Evolutionary conservation across 2,797 vertebrate genomes (phyloP).

Genomic region (Cetoscarus ocellatus): DNA sequence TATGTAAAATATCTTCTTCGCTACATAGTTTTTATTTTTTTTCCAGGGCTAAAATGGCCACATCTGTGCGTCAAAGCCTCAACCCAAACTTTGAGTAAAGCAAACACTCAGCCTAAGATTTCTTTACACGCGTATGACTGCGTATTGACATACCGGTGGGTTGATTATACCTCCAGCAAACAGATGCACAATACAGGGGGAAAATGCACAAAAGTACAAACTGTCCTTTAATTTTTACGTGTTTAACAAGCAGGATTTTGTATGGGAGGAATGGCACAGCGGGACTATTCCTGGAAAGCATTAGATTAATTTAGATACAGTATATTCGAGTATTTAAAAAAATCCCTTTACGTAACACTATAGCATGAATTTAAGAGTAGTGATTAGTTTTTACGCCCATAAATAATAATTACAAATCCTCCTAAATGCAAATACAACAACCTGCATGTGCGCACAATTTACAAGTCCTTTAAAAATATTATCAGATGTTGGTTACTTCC

Average conservation of each 20-base stretch:
- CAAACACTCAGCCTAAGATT: neutral
- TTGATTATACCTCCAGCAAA: neutral
- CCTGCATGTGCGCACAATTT: no score
- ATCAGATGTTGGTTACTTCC: no score
- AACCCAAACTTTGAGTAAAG: neutral
- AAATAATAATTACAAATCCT: no score
- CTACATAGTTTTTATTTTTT: neutral
- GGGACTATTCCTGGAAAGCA: conserved; percentile 8
- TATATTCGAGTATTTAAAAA: neutral
- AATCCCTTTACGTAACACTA: neutral
- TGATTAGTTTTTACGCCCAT: neutral
- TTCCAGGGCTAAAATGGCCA: neutral
- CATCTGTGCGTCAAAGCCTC: neutral
- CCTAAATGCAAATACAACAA: no score
- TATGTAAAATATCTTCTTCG: rapidly evolving
- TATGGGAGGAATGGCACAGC: neutral
- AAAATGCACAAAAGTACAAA: neutral
- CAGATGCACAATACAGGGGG: neutral
- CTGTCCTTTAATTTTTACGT: neutral
- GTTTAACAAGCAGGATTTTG: neutral
- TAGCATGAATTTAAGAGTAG: no score
- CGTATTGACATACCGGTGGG: conserved; percentile 7
- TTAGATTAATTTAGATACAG: neutral
- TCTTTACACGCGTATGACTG: neutral
- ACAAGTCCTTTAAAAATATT: no score